phyloP scores from a whole-genome alignment of 2,797 vertebrate genomes.

The Coilia nasus region DNA sequence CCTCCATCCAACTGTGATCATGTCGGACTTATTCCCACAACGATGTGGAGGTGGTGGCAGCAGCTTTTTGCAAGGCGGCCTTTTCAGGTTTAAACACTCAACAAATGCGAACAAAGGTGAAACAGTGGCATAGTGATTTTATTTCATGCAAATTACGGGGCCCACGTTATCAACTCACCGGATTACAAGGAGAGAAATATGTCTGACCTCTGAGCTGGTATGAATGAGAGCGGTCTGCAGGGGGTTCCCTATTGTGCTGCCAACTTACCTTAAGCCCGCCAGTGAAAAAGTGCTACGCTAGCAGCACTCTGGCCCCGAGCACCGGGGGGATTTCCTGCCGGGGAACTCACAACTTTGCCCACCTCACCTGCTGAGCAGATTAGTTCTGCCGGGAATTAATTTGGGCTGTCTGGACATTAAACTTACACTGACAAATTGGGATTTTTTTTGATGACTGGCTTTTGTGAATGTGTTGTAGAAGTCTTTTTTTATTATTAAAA shows the following conservation, averaged over 20 bases:
- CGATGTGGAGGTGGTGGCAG: background rate
- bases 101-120: background rate
- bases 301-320: background rate
- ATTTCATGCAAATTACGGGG: background rate
- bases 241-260: background rate
- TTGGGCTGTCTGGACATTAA: background rate
- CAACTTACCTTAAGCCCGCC: slow-evolving; percentile 1
- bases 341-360: background rate
- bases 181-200: background rate
- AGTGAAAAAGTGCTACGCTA: background rate
- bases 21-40: background rate
- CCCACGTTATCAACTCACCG: background rate
- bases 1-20: slow-evolving; percentile 2
- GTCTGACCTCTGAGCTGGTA: background rate
- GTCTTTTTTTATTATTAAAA: background rate
- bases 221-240: background rate
- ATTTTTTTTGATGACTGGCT: background rate
- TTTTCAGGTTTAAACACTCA: background rate
- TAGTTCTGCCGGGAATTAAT: background rate
- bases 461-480: too few species aligned
- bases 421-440: background rate
- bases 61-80: background rate
- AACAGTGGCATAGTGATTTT: background rate
- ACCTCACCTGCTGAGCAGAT: slow-evolving; percentile 20
- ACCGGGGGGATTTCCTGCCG: background rate